Evolutionary conservation across 2,797 vertebrate genomes (phyloP).

Genomic region (Austrolebias charrua): DNA sequence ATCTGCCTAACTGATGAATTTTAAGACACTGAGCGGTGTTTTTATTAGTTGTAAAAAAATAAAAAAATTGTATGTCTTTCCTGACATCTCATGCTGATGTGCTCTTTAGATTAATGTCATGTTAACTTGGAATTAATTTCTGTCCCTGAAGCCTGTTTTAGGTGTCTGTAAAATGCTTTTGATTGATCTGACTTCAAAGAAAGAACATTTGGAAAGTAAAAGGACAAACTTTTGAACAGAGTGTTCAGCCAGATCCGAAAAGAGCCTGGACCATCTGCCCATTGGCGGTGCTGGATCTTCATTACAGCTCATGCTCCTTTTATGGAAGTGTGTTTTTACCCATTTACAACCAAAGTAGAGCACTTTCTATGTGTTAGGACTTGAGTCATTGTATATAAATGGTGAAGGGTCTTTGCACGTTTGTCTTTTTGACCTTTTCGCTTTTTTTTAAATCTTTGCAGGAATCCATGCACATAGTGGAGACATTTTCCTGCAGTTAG

Average conservation of each 20-base stretch:
- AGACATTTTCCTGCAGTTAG: constrained; percentile 21
- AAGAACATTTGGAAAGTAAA: constrained; percentile 11
- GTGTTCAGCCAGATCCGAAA: constrained; percentile 35
- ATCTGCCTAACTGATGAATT: too few relatives aligned
- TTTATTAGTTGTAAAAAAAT: neutral
- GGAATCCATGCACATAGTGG: constrained; percentile 5
- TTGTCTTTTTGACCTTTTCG: constrained; percentile 19
- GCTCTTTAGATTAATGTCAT: neutral
- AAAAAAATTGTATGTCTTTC: neutral
- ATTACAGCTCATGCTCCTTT: constrained; percentile 49
- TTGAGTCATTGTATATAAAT: neutral
- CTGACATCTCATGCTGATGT: neutral
- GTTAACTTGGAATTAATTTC: constrained; percentile 2
- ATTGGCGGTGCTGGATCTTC: constrained; percentile 34
- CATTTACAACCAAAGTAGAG: constrained; percentile 33
- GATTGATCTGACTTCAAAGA: constrained; percentile 27
- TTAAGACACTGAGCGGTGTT: too few relatives aligned
- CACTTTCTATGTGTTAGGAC: constrained; percentile 27
- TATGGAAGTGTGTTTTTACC: constrained; percentile 35
- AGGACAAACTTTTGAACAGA: constrained; percentile 17
- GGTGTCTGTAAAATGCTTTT: constrained; percentile 27
- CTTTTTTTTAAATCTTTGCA: constrained; percentile 2
- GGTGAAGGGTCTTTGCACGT: neutral
- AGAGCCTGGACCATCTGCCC: constrained; percentile 57
- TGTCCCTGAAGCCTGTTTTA: neutral